Base-by-base conservation (phyloP, 2,888 invertebrate species). In the Catocala fraxini region DNA sequence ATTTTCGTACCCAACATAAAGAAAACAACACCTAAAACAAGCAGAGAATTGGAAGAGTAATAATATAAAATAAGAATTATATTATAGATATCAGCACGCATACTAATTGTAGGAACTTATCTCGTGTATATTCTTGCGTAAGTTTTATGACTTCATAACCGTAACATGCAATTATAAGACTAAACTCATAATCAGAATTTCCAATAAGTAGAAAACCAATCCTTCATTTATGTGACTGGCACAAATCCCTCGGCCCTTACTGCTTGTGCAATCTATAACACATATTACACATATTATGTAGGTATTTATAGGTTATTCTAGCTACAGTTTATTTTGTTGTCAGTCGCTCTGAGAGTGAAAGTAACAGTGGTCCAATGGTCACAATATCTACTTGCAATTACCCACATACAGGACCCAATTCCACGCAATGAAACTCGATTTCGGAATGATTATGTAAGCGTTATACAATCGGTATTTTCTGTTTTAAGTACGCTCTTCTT, bases 341-440 rank as follows among this genome's bases (percentile, higher is more conserved):
- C 77, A 75, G 79, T 71, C 59, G 57, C 70, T 53, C 45, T 64
- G 72, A 75, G 80, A 87, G 90, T 88, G 90, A 89, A 90, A 89
- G 89, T 89, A 75, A 73, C 78, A 72, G 77, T 78, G 62, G 64
- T 81, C 77, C 80, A 81, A 82, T 80, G 80, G 63, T 73, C 79
- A 78, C 79, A 77, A 77, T 77, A 73, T 76, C 68, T 70, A 70
- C 64, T 70, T 60, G 66, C 77, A 79, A 75, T 80, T 77, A 78
- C 65, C 51, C 33, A 70, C 77, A 74, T 77, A 68, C 80, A 83
- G 86, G 83, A 84, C 84, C 75, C 77, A 72, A 76, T 81, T 80
- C 75, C 56, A 70, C 59, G 68, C 69, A 79, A 78, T 79, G 66
- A 63, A 77, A 75, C 69, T 77, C 70, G 77, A 72, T 75, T 77